Conservation (phyloP, 2,888 invertebrate genomes). For the Erynnis tages region DNA sequence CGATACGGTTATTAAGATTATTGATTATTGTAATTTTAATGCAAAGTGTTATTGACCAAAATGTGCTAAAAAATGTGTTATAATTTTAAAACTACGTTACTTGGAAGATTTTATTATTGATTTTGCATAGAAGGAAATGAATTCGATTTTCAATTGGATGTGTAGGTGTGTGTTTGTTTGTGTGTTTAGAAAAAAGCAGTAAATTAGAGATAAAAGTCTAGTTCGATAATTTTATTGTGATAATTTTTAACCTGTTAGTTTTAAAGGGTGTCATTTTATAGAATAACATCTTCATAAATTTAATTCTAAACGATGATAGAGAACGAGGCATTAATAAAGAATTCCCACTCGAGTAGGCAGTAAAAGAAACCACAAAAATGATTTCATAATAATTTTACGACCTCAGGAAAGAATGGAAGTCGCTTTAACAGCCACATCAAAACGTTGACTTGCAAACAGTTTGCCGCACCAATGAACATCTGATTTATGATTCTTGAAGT, state of each 20-base stretch:
- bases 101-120: no score
- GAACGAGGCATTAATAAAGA: constrained; percentile 1
- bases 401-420: constrained; percentile 16
- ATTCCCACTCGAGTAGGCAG: constrained; percentile 25
- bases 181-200: no score
- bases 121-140: no score
- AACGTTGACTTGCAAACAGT: constrained; percentile 33
- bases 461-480: not conserved
- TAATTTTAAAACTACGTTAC: no score
- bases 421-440: constrained; percentile 32
- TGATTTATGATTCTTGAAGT: not conserved
- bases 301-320: not conserved
- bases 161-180: no score
- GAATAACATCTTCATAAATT: constrained; percentile 28
- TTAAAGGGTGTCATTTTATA: no score
- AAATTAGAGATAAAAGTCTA: no score
- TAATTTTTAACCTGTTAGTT: no score
- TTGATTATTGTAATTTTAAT: constrained; percentile 4
- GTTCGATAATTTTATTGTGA: no score
- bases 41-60: no score
- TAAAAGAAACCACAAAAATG: constrained; percentile 31
- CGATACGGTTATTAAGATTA: constrained; percentile 53
- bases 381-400: constrained; percentile 34
- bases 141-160: no score
- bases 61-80: no score